Percentiles rank a stretch among this genome's conserved stretches.
Conservation (phyloP, 2,113 vertebrate genomes). For the Oncorhynchus clarkii region DNA sequence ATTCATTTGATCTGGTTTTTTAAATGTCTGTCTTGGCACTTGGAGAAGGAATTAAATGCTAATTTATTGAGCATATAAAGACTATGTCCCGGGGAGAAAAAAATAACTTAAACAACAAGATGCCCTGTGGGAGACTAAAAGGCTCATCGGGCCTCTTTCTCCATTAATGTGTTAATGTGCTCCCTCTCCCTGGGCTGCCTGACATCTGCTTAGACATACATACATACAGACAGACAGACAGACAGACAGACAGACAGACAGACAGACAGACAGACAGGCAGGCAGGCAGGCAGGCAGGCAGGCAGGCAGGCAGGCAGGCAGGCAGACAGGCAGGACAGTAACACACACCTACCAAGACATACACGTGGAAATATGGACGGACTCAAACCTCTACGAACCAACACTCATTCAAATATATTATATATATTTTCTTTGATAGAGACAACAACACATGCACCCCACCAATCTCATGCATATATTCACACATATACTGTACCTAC, state of each 20-base stretch:
- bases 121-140: constrained; percentile 35
- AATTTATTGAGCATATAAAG: constrained; percentile 56
- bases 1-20: constrained; percentile 48
- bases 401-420: background rate
- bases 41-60: constrained; percentile 42
- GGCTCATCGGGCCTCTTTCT: constrained; percentile 33
- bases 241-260: background rate
- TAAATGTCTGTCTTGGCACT: constrained; percentile 27
- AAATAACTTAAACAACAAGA: constrained; percentile 34
- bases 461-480: no score
- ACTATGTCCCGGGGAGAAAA: constrained; percentile 24
- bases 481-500: no score
- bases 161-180: constrained; percentile 45
- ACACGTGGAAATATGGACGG: background rate
- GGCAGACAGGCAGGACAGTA: constrained; percentile 10
- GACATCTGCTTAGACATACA: constrained; percentile 23
- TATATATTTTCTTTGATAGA: background rate
- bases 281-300: constrained; percentile 3
- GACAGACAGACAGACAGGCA: background rate
- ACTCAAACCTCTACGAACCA: background rate
- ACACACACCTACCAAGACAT: background rate
- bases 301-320: background rate
- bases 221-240: background rate
- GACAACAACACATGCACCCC: background rate
- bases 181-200: constrained; percentile 41